Conservation (phyloP, 2,888 invertebrate species). For the Ornithoptera alexandrae region DNA sequence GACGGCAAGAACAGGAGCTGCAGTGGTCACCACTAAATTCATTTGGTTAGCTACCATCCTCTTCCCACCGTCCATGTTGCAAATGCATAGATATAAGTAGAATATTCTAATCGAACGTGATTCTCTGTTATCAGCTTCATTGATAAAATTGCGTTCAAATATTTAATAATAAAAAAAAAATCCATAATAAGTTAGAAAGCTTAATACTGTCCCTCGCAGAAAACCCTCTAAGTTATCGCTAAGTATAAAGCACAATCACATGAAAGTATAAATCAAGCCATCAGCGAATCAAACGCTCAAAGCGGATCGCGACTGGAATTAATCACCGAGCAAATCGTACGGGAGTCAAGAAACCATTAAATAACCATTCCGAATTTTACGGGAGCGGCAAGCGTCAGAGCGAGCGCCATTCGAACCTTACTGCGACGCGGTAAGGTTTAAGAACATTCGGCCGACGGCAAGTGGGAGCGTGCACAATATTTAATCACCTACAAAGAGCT, state of each 20-base stretch:
- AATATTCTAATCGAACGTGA: no score
- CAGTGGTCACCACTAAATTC: no score
- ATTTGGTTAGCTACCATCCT: no score
- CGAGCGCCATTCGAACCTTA: constrained; percentile 35
- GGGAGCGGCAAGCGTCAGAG: constrained; percentile 35
- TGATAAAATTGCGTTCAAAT: no score
- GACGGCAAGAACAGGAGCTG: no score
- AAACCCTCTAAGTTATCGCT: constrained; percentile 1
- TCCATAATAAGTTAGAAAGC: no score
- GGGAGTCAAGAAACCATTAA: constrained; percentile 75
- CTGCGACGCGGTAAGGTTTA: neutral
- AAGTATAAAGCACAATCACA: neutral
- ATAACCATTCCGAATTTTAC: constrained; percentile 72
- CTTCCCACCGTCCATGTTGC: no score
- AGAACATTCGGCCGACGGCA: constrained; percentile 18
- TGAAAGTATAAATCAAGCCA: constrained; percentile 12
- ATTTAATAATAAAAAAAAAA: no score
- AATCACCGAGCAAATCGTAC: constrained; percentile 69
- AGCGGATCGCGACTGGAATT: constrained; percentile 42
- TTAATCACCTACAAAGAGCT: constrained; percentile 77
- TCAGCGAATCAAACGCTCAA: constrained; percentile 24
- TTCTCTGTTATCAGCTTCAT: no score
- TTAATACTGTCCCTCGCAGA: neutral
- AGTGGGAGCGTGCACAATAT: constrained; percentile 52
- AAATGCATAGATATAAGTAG: no score